Evolutionary conservation across 1,140 invertebrate species (phyloP).

Genomic region (Listronotus oregonensis): DNA sequence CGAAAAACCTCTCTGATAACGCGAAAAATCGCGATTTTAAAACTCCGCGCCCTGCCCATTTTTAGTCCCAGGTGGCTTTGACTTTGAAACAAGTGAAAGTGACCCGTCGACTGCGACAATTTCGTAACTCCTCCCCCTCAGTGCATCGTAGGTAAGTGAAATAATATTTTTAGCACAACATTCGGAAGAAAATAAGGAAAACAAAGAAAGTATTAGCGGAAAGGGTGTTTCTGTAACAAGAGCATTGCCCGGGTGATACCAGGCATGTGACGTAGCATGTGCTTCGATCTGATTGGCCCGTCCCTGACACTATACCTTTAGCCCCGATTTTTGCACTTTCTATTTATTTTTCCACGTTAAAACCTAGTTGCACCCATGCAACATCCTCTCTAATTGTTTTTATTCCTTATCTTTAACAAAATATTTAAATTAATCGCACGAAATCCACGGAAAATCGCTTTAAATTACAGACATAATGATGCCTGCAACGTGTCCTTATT

Average conservation of each 20-base stretch:
- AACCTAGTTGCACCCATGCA: not conserved
- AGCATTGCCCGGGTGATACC: constrained; percentile 43
- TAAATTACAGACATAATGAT: constrained; percentile 19
- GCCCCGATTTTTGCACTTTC: constrained; percentile 6
- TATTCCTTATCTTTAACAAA: not conserved
- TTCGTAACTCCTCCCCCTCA: constrained; percentile 7
- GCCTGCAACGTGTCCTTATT: constrained; percentile 38
- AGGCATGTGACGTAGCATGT: constrained; percentile 45
- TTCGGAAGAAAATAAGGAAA: too few relatives aligned
- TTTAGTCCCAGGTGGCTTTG: constrained; percentile 16
- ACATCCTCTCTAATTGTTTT: not conserved
- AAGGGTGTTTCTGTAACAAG: constrained; percentile 28
- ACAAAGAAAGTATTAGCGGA: not conserved
- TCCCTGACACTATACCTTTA: constrained; percentile 22
- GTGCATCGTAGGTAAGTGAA: not conserved
- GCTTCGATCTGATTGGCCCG: constrained; percentile 40
- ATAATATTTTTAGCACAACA: not conserved
- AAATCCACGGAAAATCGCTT: constrained; percentile 5
- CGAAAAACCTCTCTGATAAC: not conserved
- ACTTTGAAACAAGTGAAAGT: constrained; percentile 24
- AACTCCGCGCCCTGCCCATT: constrained; percentile 7
- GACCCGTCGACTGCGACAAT: constrained; percentile 4
- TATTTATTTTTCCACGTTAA: not conserved
- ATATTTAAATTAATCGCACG: not conserved
- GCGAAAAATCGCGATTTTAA: constrained; percentile 9